These are phyloP conservation scores for Hoplodrina ambigua DNA, from an alignment of 2,888 invertebrate genomes.

Conservation along the genomic window DNA sequence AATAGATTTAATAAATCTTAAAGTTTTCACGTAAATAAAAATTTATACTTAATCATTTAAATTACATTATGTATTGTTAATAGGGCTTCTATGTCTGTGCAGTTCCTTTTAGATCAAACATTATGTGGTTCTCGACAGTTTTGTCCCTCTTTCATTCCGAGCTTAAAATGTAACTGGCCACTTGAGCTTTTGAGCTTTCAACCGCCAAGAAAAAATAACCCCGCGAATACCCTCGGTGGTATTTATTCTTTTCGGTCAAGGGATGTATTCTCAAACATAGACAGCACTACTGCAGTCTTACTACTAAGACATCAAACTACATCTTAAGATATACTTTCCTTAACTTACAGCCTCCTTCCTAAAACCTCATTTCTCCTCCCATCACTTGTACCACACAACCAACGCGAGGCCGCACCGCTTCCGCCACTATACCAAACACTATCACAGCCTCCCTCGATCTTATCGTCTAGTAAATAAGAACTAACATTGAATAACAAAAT, in stretches of 20 bases:
- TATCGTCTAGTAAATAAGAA: constrained; percentile 54
- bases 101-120: background rate
- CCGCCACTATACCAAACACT: constrained; percentile 71
- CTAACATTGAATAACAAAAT: constrained; percentile 48
- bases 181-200: background rate
- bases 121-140: no score
- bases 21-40: background rate
- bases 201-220: background rate
- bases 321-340: background rate
- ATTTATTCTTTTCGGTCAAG: no score
- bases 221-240: no score
- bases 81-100: background rate
- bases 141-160: no score
- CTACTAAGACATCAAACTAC: background rate
- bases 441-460: constrained; percentile 48
- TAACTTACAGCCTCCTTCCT: constrained; percentile 13
- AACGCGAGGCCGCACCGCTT: constrained; percentile 79
- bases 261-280: background rate
- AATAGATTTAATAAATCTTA: background rate
- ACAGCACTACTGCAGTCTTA: background rate
- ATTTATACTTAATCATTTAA: background rate
- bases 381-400: constrained; percentile 68
- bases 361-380: constrained; percentile 38
- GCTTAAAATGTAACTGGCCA: background rate
- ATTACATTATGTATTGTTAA: no score